Base-by-base conservation (phyloP, 2,888 invertebrate species). In the Tenthredo scrophulariae region DNA sequence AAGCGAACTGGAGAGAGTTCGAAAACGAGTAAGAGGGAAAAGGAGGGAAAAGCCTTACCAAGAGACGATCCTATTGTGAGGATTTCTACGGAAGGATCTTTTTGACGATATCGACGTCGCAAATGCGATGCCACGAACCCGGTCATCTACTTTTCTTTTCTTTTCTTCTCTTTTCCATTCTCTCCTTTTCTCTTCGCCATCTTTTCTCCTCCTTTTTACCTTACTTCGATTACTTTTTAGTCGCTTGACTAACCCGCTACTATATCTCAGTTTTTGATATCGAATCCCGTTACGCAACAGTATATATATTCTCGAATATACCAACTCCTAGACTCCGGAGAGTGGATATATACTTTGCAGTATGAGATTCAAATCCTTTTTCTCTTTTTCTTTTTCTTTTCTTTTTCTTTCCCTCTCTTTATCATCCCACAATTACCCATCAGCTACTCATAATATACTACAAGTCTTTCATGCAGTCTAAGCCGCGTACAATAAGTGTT, bases 91-190 rank as follows among this genome's bases (percentile, higher is more conserved):
- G 37, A 40, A 62, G 80, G 80, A 80, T 80, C 80, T 80, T 80
- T 77, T 62, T 58, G 62, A 80, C 80, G 80, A 80, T 80, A 80
- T 80, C 80, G 80, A 80, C 80, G 37, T 80, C 80, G 80, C 80
- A 58, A 80, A 80, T 80, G 77, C 77, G 77, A 77, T 77, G 50
- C 77, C 77, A 54, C 77, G 77, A 77, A 77, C 77, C 77, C 77
- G 77, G 77, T 77, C 77, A 77, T 77, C 29, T 37, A 37, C 37
- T 37, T 7, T 37, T 37, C 37, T 37, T 37, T 37, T 77, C 50
- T 54, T 77, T 43, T 77, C 13, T 74, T 77, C 18, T 77, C 77
- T 77, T 15, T 29, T 43, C 10, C 26, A 26, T 37, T 50, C 75
- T 77, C 50, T 70, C 26, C 33, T n/a, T 74, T 33, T 77, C 33